A percentile compares a stretch with the other conserved stretches of the same genome.
These are phyloP conservation scores for Hylomyscus alleni DNA, from an alignment of 2,797 vertebrate genomes.

Conservation along the genomic window DNA sequence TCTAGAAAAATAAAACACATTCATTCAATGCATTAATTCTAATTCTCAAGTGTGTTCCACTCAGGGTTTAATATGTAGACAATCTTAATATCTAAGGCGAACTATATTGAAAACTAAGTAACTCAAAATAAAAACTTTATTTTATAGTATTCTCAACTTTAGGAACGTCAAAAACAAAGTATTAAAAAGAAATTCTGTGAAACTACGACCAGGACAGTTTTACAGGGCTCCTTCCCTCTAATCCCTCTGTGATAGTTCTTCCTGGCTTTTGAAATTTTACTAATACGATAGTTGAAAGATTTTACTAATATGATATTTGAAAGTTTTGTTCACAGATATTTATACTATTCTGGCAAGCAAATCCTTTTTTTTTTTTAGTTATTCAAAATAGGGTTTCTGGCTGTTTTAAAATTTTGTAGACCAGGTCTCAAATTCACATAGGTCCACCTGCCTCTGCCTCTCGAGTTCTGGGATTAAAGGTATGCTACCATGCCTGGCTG, in stretches of 20 bases:
- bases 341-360: not conserved
- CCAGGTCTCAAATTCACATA: not conserved
- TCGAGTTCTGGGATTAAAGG: not conserved
- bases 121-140: not conserved
- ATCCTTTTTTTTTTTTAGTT: not conserved
- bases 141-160: not conserved
- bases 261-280: conserved; percentile 11
- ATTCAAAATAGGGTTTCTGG: not conserved
- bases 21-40: not conserved
- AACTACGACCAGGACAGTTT: not conserved
- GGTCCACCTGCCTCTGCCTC: not conserved
- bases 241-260: not conserved
- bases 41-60: not conserved
- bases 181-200: not conserved
- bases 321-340: conserved; percentile 9
- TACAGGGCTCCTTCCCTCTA: not conserved
- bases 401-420: not conserved
- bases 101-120: conserved; percentile 25
- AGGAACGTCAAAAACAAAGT: conserved; percentile 43
- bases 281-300: not conserved
- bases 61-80: not conserved
- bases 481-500: not conserved
- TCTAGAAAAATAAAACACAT: not conserved
- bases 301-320: conserved; percentile 24
- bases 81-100: conserved; percentile 29